Evolutionary conservation across 2,113 vertebrate species (phyloP).

Genomic region (Albula goreensis): DNA sequence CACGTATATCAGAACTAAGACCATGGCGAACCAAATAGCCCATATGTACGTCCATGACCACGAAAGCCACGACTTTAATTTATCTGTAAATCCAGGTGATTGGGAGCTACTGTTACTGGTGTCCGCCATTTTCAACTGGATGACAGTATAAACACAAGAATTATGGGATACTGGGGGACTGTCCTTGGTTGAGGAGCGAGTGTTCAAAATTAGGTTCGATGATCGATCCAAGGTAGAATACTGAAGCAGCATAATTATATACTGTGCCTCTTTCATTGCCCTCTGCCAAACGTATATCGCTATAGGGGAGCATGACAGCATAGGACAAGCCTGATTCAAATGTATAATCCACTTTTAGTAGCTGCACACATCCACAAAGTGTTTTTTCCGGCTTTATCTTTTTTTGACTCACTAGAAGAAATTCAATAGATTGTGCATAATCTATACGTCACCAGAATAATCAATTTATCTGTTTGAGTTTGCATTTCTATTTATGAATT

Average conservation of each 20-base stretch:
- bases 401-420: no score
- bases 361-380: neutral
- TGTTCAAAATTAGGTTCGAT: no score
- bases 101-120: slow-evolving; percentile 69
- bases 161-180: slow-evolving; percentile 72
- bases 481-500: no score
- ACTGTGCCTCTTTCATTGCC: neutral
- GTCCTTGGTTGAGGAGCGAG: neutral
- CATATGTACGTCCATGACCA: slow-evolving; percentile 84
- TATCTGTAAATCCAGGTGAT: slow-evolving; percentile 69
- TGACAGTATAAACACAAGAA: slow-evolving; percentile 74
- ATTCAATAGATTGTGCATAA: no score
- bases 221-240: no score
- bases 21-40: slow-evolving; percentile 79
- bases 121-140: slow-evolving; percentile 76
- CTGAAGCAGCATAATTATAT: no score
- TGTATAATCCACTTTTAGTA: neutral
- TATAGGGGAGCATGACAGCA: neutral
- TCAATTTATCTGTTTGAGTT: no score
- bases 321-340: neutral
- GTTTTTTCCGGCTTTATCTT: no score
- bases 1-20: slow-evolving; percentile 81
- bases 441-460: no score
- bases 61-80: slow-evolving; percentile 70
- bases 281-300: neutral